phyloP scores from a whole-genome alignment of 2,113 vertebrate genomes.

The Macquaria australasica region DNA sequence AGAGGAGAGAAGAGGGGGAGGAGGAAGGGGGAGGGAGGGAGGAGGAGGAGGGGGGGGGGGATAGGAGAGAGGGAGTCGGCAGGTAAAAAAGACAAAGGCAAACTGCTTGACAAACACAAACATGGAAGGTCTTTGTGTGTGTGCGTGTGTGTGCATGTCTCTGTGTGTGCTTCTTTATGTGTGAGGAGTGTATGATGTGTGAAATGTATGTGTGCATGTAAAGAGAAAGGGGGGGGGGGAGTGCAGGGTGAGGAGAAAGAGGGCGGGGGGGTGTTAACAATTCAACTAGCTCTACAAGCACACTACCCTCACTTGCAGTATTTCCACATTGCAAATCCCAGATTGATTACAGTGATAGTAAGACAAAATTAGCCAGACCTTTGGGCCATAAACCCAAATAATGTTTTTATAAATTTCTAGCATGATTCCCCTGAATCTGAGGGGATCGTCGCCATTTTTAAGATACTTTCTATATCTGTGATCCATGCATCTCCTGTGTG shows the following conservation, averaged over 20 bases:
- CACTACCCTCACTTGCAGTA: slow-evolving; percentile 81
- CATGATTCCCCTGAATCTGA: slow-evolving; percentile 64
- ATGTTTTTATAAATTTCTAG: slow-evolving; percentile 66
- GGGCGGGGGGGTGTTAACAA: slow-evolving; percentile 70
- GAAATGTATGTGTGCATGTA: slow-evolving; percentile 41
- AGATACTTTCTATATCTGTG: slow-evolving; percentile 72
- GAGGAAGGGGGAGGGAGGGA: not conserved
- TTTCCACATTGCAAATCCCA: slow-evolving; percentile 79
- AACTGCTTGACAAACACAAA: slow-evolving; percentile 79
- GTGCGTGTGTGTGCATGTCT: slow-evolving; percentile 35
- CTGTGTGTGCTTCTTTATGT: slow-evolving; percentile 47
- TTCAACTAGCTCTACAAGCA: slow-evolving; percentile 83
- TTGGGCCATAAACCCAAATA: slow-evolving; percentile 70
- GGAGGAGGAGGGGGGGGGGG: slow-evolving; percentile 13
- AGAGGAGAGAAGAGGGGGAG: slow-evolving; percentile 26
- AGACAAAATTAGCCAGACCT: slow-evolving; percentile 79
- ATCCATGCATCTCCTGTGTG: slow-evolving; percentile 80
- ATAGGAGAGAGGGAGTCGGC: slow-evolving; percentile 45
- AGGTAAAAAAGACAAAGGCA: slow-evolving; percentile 75
- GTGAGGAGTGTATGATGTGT: slow-evolving; percentile 31
- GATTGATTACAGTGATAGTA: slow-evolving; percentile 82
- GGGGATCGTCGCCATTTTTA: slow-evolving; percentile 62
- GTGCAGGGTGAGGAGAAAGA: slow-evolving; percentile 56
- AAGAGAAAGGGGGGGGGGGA: slow-evolving; percentile 25
- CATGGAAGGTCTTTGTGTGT: slow-evolving; percentile 52